Conservation (phyloP, 2,888 invertebrate genomes). For the Steinernema carpocapsae region DNA sequence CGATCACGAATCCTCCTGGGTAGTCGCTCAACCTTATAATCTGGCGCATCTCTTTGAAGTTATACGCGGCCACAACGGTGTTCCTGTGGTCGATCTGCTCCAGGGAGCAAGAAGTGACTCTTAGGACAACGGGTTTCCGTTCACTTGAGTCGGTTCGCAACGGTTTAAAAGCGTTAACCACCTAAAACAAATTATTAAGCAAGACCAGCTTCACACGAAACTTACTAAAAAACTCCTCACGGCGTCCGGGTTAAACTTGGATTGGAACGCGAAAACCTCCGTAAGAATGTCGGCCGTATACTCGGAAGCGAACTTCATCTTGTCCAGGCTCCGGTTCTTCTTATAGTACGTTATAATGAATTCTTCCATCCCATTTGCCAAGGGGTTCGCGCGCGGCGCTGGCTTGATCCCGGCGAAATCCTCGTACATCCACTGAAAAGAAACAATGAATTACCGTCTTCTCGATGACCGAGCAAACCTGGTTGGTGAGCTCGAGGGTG, state of each 20-base stretch:
- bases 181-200: neutral
- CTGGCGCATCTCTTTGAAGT: constrained; percentile 84
- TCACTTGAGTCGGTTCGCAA: constrained; percentile 75
- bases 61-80: constrained; percentile 72
- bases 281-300: constrained; percentile 89
- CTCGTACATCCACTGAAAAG: constrained; percentile 73
- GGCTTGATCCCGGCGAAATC: constrained; percentile 71
- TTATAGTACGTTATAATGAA: constrained; percentile 53
- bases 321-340: constrained; percentile 69
- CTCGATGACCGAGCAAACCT: constrained; percentile 73
- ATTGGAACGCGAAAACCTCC: constrained; percentile 75
- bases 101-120: constrained; percentile 88
- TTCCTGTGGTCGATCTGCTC: constrained; percentile 83
- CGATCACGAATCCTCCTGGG: constrained; percentile 89
- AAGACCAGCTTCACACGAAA: neutral
- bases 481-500: constrained; percentile 87
- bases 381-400: constrained; percentile 69
- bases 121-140: constrained; percentile 83
- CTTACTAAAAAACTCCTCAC: constrained; percentile 1
- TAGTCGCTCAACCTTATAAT: constrained; percentile 80
- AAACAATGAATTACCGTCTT: neutral
- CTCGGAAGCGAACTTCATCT: constrained; percentile 75
- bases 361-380: constrained; percentile 60
- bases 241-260: constrained; percentile 52
- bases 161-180: constrained; percentile 23